A percentile compares a stretch with the other conserved stretches of the same genome.
phyloP scores from a whole-genome alignment of 2,888 invertebrate genomes.

The Sinodicranocentrus sp. region DNA sequence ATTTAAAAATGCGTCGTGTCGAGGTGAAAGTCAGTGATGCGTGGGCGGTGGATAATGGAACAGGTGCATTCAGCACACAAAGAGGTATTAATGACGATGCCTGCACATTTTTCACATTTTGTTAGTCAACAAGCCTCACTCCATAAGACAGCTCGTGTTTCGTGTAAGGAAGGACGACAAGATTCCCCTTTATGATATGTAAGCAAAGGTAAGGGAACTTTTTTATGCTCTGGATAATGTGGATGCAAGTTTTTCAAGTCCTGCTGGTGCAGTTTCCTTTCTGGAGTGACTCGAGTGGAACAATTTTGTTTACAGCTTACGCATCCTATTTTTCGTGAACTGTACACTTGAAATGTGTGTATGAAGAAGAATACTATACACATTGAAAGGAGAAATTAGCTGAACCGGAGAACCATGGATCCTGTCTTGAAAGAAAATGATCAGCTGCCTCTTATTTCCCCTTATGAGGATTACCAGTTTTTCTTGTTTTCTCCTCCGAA shows the following conservation, averaged over 20 bases:
- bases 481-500: slow-evolving; percentile 2
- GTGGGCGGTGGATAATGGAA: slow-evolving; percentile 62
- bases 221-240: slow-evolving; percentile 67
- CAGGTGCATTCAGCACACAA: slow-evolving; percentile 53
- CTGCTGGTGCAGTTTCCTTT: slow-evolving; percentile 65
- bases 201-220: slow-evolving; percentile 55
- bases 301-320: slow-evolving; percentile 36
- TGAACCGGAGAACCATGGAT: slow-evolving; percentile 69
- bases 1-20: slow-evolving; percentile 29
- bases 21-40: slow-evolving; percentile 68
- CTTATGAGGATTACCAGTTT: background rate
- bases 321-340: background rate
- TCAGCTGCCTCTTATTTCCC: slow-evolving; percentile 50
- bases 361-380: background rate
- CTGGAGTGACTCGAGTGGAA: slow-evolving; percentile 67
- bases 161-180: slow-evolving; percentile 14
- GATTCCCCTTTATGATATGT: background rate
- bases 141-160: slow-evolving; percentile 18
- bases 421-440: slow-evolving; percentile 55
- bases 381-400: slow-evolving; percentile 58
- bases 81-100: slow-evolving; percentile 47
- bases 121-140: slow-evolving; percentile 30
- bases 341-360: no score
- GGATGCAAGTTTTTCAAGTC: slow-evolving; percentile 30
- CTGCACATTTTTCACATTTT: background rate